A percentile compares a stretch with the other conserved stretches of the same genome.
phyloP scores from a whole-genome alignment of 2,888 invertebrate genomes.

The Omphaloscelis lunosa region DNA sequence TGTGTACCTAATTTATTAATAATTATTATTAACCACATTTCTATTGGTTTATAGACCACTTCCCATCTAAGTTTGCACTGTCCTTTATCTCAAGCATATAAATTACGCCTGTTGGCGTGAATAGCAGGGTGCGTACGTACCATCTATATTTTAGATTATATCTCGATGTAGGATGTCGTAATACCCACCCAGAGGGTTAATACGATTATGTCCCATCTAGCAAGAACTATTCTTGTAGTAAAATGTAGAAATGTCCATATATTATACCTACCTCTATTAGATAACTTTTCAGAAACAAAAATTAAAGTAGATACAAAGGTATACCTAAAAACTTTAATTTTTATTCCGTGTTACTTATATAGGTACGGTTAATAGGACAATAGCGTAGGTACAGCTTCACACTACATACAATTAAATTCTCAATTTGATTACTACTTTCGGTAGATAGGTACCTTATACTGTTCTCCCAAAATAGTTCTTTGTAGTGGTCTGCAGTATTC shows the following conservation, averaged over 20 bases:
- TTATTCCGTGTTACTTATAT: slow-evolving; percentile 26
- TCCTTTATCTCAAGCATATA: slow-evolving; percentile 8
- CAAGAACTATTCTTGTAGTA: slow-evolving; percentile 5
- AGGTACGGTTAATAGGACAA: slow-evolving; percentile 2
- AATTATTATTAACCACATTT: slow-evolving; percentile 14
- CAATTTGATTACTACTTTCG: slow-evolving; percentile 17
- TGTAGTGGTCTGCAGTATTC: slow-evolving; percentile 24
- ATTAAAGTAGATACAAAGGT: slow-evolving; percentile 4
- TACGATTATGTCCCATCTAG: slow-evolving; percentile 12
- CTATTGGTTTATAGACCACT: slow-evolving; percentile 7
- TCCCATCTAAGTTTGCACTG: background rate
- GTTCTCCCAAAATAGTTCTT: slow-evolving; percentile 26
- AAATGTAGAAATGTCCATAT: slow-evolving; percentile 3
- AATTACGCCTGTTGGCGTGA: background rate
- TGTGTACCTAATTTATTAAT: background rate
- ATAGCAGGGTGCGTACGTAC: slow-evolving; percentile 1
- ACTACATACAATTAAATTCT: slow-evolving; percentile 6
- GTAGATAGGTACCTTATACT: slow-evolving; percentile 13
- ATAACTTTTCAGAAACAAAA: slow-evolving; percentile 38
- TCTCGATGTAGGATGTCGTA: background rate
- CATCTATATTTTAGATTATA: background rate
- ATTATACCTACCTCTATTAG: slow-evolving; percentile 1
- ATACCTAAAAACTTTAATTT: slow-evolving; percentile 20
- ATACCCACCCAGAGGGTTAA: background rate
- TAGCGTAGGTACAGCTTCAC: slow-evolving; percentile 15